Evolutionary conservation across 2,113 vertebrate genomes (phyloP).

Genomic region (Sminthopsis crassicaudata): DNA sequence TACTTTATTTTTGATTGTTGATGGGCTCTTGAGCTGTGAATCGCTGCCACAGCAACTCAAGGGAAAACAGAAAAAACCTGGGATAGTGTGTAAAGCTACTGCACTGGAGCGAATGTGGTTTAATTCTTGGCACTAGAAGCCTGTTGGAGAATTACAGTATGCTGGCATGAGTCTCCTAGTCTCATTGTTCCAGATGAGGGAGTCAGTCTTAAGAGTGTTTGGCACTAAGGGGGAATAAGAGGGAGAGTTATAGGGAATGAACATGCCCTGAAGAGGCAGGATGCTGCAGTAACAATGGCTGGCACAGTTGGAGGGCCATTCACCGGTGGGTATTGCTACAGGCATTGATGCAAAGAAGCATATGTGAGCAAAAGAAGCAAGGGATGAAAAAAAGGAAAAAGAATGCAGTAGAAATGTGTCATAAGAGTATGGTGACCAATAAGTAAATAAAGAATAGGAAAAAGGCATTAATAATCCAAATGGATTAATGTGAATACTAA

Average conservation of each 20-base stretch:
- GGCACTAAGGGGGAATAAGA: slow-evolving; percentile 70
- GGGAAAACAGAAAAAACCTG: slow-evolving; percentile 58
- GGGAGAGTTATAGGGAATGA: slow-evolving; percentile 57
- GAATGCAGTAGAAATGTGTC: slow-evolving; percentile 55
- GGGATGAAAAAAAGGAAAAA: slow-evolving; percentile 55
- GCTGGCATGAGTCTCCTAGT: slow-evolving; percentile 77
- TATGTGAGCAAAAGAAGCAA: slow-evolving; percentile 73
- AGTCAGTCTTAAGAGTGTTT: slow-evolving; percentile 78
- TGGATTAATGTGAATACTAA: slow-evolving; percentile 37
- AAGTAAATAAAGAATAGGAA: slow-evolving; percentile 27
- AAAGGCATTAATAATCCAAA: slow-evolving; percentile 31
- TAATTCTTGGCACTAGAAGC: slow-evolving; percentile 64
- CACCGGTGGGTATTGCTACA: slow-evolving; percentile 71
- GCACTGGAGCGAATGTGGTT: slow-evolving; percentile 60
- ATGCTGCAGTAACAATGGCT: slow-evolving; percentile 76
- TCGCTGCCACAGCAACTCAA: slow-evolving; percentile 35
- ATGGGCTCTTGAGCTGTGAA: slow-evolving; percentile 39
- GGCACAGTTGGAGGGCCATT: slow-evolving; percentile 71
- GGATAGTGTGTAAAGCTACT: slow-evolving; percentile 60
- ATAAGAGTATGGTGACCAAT: slow-evolving; percentile 55
- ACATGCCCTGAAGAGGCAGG: slow-evolving; percentile 65
- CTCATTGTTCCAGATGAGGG: slow-evolving; percentile 80
- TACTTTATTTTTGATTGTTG: slow-evolving; percentile 59
- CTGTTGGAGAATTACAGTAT: slow-evolving; percentile 75
- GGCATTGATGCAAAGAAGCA: slow-evolving; percentile 72